Conservation (phyloP, 1,140 invertebrate species). For the Pectinophora gossypiella region DNA sequence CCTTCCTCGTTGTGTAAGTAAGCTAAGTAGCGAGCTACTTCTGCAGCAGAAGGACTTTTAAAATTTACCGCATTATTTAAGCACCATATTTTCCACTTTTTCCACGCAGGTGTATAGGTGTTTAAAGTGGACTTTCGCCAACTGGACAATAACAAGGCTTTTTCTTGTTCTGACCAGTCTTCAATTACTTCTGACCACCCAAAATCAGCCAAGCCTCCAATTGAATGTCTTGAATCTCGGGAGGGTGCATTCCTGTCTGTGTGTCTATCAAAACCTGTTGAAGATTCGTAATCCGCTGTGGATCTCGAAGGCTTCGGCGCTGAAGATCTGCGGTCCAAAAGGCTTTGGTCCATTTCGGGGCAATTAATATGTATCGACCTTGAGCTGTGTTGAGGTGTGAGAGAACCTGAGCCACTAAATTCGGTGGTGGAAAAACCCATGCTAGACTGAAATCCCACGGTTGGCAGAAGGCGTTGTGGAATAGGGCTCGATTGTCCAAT, state of each 20-base stretch:
- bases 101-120: slow-evolving; percentile 11
- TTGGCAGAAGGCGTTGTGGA: slow-evolving; percentile 34
- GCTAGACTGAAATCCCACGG: slow-evolving; percentile 37
- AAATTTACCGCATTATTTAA: slow-evolving; percentile 9
- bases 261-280: too few species aligned
- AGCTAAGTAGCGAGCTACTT: slow-evolving; percentile 22
- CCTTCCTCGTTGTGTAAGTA: slow-evolving; percentile 14
- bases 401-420: slow-evolving; percentile 22
- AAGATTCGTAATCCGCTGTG: slow-evolving; percentile 6
- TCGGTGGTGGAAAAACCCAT: slow-evolving; percentile 44
- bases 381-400: slow-evolving; percentile 17
- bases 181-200: slow-evolving; percentile 7
- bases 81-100: not conserved
- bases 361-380: slow-evolving; percentile 21
- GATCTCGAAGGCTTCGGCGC: slow-evolving; percentile 17
- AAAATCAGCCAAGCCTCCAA: slow-evolving; percentile 14
- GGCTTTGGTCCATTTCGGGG: slow-evolving; percentile 27
- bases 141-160: not conserved
- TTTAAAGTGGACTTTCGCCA: slow-evolving; percentile 10
- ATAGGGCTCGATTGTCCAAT: slow-evolving; percentile 22
- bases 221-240: slow-evolving; percentile 3
- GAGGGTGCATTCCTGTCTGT: slow-evolving; percentile 6
- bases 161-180: slow-evolving; percentile 6
- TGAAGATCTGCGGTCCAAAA: slow-evolving; percentile 27
- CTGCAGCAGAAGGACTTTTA: slow-evolving; percentile 8